These are phyloP conservation scores for Dicyrtomina minuta DNA, from an alignment of 2,888 invertebrate species.

Conservation along the genomic window DNA sequence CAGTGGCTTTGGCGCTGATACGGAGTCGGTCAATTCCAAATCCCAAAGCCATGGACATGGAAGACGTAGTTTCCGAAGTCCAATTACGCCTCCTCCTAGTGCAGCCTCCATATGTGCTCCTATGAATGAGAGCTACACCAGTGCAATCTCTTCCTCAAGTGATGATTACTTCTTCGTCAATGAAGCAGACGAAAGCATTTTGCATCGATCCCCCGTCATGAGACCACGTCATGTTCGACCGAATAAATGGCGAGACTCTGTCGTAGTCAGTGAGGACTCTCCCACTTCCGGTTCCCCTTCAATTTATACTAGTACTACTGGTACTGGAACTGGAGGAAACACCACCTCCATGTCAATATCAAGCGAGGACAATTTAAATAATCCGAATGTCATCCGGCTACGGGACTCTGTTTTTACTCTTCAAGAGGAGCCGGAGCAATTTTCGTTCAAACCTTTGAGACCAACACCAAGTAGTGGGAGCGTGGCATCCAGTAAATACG, in stretches of 20 bases:
- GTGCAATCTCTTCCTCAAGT: conserved; percentile 39
- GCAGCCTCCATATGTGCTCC: conserved; percentile 40
- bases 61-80: conserved; percentile 40
- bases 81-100: conserved; percentile 50
- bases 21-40: conserved; percentile 31
- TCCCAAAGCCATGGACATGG: too few relatives aligned
- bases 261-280: conserved; percentile 28
- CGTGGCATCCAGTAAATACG: conserved; percentile 37
- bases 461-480: conserved; percentile 7
- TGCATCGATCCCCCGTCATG: conserved; percentile 43
- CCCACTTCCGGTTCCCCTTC: conserved; percentile 5
- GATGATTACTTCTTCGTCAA: conserved; percentile 35
- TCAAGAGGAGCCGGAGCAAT: conserved; percentile 25
- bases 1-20: conserved; percentile 28
- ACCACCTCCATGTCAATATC: too few relatives aligned
- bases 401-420: conserved; percentile 9
- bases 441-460: conserved; percentile 22
- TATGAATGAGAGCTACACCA: conserved; percentile 45
- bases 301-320: not conserved
- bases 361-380: not conserved
- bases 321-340: not conserved
- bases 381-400: not conserved
- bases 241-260: conserved; percentile 49
- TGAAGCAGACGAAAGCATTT: conserved; percentile 28
- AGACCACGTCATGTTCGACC: conserved; percentile 31